Conservation (phyloP, 2,888 invertebrate species). For the Drosophila eohydei region DNA sequence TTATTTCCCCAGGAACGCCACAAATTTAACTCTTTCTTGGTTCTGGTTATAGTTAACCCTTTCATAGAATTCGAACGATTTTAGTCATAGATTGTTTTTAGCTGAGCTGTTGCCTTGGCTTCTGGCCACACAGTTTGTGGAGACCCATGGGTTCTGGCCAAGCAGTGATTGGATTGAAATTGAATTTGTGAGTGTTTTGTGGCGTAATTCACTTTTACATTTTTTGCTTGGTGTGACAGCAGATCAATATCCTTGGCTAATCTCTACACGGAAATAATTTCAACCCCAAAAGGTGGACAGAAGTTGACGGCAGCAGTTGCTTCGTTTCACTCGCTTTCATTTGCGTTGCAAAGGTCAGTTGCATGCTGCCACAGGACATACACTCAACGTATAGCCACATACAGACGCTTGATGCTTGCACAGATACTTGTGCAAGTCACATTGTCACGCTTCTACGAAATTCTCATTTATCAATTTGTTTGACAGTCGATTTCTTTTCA, state of each 20-base stretch:
- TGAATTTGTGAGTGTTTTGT: constrained; percentile 67
- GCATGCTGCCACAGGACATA: constrained; percentile 52
- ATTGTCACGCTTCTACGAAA: constrained; percentile 65
- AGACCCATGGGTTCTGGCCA: constrained; percentile 11
- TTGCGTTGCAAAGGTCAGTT: constrained; percentile 58
- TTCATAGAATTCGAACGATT: constrained; percentile 58
- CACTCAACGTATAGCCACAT: constrained; percentile 5
- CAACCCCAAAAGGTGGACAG: constrained; percentile 25
- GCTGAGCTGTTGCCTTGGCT: constrained; percentile 17
- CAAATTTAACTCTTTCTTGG: constrained; percentile 51
- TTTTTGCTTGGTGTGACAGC: constrained; percentile 21
- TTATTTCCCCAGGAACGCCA: constrained; percentile 51
- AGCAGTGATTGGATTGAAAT: constrained; percentile 69
- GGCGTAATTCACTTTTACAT: constrained; percentile 11
- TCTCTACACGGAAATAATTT: constrained; percentile 71
- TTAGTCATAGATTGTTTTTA: constrained; percentile 67
- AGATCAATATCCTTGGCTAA: constrained; percentile 66
- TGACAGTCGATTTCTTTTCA: constrained; percentile 83
- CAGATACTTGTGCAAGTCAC: constrained; percentile 27
- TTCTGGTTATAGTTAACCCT: constrained; percentile 59
- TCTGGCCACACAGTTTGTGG: constrained; percentile 36
- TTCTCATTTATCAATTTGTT: constrained; percentile 81
- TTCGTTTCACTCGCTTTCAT: constrained; percentile 31
- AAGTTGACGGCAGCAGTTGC: constrained; percentile 6
- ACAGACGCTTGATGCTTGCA: constrained; percentile 12